phyloP scores from a whole-genome alignment of 2,797 vertebrate species.

The Crypturellus tataupa region DNA sequence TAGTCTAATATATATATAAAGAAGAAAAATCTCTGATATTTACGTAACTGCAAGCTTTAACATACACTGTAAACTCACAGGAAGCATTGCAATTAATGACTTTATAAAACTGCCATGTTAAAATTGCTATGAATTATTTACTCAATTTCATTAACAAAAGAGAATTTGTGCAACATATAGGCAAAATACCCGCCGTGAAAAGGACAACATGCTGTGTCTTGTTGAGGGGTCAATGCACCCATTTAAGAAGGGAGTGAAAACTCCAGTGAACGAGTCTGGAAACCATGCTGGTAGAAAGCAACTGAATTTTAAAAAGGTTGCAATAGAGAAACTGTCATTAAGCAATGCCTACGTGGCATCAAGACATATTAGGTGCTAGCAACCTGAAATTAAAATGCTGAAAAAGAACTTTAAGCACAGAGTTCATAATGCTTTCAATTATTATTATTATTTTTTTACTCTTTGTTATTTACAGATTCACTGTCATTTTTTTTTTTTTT shows the following conservation, averaged over 20 bases:
- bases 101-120: not conserved
- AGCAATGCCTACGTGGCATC: not conserved
- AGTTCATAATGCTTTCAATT: not conserved
- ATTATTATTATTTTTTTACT: too few species aligned
- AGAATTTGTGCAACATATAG: not conserved
- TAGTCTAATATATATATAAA: not conserved
- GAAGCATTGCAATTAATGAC: not conserved
- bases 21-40: not conserved
- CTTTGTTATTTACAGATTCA: not conserved
- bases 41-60: not conserved
- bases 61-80: not conserved
- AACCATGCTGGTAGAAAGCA: not conserved
- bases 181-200: not conserved
- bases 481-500: not conserved
- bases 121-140: not conserved
- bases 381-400: not conserved
- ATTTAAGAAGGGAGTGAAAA: conserved; percentile 9
- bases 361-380: not conserved
- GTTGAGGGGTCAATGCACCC: not conserved
- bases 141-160: not conserved
- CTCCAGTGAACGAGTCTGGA: not conserved
- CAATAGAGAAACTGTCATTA: not conserved
- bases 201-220: not conserved
- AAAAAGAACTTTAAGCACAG: not conserved
- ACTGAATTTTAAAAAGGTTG: not conserved